Evolutionary conservation across 2,797 vertebrate genomes (phyloP), one percentile per base, ranked within the genome.

Genomic region (Crocidura indochinensis): DNA sequence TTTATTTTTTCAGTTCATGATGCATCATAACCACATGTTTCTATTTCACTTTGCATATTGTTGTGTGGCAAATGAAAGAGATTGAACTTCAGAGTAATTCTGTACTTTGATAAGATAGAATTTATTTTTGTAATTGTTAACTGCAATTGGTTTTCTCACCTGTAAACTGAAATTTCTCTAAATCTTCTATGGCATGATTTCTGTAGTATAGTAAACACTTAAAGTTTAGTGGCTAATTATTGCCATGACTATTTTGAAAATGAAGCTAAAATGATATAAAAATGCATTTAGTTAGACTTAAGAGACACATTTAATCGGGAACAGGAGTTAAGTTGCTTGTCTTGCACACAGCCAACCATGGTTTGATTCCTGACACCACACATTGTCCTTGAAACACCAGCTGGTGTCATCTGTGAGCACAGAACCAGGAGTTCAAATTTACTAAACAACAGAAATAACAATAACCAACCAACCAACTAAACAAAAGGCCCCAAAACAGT

Each of bases 101-200:
- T 1, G 15, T 44, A 7, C 85, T 83, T 92, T 60, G 56, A 60
- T 60, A 60, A 60, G 19, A 60, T 60, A 44, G 69, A 26, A 26
- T 6, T 26, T n/a, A 75, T 26, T 26, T 62, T 77, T 53, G n/a
- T 3, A 82, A 1, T 71, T 76, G 49, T 73, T 67, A 62, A 15
- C 19, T 75, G 9, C 27, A n/a, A 53, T 94, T 24, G 38, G 15
- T 69, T 84, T 90, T 15, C 15, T 93, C 78, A 11, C 51, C 77
- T 84, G 46, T 75, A 82, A 88, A 90, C 38, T 88, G 62, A 11
- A n/a, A 77, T 51, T 62, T 47, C n/a, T 74, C 20, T 47, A 69
- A 74, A 47, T 10, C n/a, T 15, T 31, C 20, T 78, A 38, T 5
- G 31, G 24, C 22, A n/a, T 81, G 31, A 68, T 84, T 90, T 87